Conservation (phyloP, 2,113 vertebrate genomes). For the Aphelocoma coerulescens region DNA sequence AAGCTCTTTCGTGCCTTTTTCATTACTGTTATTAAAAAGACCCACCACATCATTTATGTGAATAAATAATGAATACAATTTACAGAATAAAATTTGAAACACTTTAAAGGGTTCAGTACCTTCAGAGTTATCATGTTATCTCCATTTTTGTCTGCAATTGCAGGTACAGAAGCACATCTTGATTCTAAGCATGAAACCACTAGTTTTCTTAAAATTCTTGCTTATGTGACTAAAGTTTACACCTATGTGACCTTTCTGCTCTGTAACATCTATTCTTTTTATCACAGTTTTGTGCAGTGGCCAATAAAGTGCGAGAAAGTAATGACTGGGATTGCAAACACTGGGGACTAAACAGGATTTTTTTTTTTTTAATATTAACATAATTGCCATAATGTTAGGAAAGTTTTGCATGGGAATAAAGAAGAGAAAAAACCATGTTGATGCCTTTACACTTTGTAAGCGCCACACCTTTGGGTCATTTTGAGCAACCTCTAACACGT, state of each 20-base stretch:
- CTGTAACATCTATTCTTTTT: background rate
- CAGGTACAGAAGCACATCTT: background rate
- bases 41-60: background rate
- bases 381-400: background rate
- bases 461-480: accelerated
- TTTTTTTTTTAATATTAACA: background rate
- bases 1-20: background rate
- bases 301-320: background rate
- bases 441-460: background rate
- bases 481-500: background rate
- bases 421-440: background rate
- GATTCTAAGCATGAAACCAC: background rate
- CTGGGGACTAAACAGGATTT: background rate
- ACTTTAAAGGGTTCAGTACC: background rate
- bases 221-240: background rate
- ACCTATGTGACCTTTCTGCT: background rate
- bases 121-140: background rate
- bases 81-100: background rate
- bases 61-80: background rate
- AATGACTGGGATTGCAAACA: background rate
- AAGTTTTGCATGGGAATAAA: background rate
- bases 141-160: background rate
- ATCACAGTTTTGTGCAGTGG: background rate
- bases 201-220: background rate
- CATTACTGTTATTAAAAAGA: background rate